phyloP scores from a whole-genome alignment of 2,113 vertebrate species.

The Oceanodroma tethys region DNA sequence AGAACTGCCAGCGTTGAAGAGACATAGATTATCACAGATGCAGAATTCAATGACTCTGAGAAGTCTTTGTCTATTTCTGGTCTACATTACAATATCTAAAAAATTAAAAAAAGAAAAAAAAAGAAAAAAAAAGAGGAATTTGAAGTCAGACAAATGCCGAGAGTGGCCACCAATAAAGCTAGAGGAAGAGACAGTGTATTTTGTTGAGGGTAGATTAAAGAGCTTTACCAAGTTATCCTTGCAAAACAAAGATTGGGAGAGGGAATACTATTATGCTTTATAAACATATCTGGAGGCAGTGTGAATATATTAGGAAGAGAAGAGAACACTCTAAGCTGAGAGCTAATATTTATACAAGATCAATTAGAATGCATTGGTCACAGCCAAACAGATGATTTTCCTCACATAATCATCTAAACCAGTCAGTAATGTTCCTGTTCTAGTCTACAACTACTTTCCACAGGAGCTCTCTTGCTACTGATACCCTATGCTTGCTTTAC shows the following conservation, averaged over 20 bases:
- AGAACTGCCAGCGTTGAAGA: background rate
- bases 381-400: background rate
- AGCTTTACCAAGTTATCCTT: background rate
- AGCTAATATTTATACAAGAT: background rate
- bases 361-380: background rate
- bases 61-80: background rate
- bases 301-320: background rate
- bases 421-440: background rate
- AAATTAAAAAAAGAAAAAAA: background rate
- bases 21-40: background rate
- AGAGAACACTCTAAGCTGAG: background rate
- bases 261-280: background rate
- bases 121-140: background rate
- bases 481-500: background rate
- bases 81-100: background rate
- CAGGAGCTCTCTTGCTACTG: background rate
- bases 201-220: background rate
- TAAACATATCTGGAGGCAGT: background rate
- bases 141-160: background rate
- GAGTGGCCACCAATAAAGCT: background rate
- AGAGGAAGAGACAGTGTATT: background rate
- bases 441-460: background rate
- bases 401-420: background rate
- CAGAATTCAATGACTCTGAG: background rate
- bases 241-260: background rate